These are phyloP conservation scores for Ptilonorhynchus violaceus DNA, from an alignment of 2,113 vertebrate species.

Conservation along the genomic window DNA sequence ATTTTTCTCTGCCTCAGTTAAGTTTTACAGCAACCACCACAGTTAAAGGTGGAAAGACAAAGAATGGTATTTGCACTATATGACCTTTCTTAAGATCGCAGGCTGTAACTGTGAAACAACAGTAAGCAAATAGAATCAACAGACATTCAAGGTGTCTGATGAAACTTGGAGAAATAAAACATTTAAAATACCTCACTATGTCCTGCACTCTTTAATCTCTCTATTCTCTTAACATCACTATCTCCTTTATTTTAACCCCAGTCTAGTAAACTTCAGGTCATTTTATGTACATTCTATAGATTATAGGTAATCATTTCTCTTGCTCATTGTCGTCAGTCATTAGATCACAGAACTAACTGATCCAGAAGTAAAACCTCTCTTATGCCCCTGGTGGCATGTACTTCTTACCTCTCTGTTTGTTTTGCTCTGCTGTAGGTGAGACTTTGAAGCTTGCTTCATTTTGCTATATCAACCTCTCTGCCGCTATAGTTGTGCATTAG, in stretches of 20 bases:
- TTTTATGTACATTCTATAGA: constrained; percentile 7
- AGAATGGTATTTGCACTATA: background rate
- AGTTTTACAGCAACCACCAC: background rate
- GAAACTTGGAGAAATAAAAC: background rate
- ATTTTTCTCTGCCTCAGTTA: background rate
- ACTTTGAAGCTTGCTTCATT: constrained; percentile 45
- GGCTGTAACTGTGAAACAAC: background rate
- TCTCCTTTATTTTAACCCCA: constrained; percentile 13
- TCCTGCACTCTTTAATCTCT: constrained; percentile 30
- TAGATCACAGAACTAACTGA: background rate
- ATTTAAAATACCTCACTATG: background rate
- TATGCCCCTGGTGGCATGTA: background rate
- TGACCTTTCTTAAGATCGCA: background rate
- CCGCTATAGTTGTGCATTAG: constrained; percentile 69
- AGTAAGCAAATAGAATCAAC: background rate
- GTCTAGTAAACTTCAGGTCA: background rate
- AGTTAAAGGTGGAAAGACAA: background rate
- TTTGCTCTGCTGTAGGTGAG: constrained; percentile 67
- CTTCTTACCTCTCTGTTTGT: constrained; percentile 47
- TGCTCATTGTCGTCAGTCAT: constrained; percentile 11
- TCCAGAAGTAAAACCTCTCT: background rate
- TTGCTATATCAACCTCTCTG: constrained; percentile 66
- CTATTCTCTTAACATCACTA: constrained; percentile 21
- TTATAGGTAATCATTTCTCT: constrained; percentile 33
- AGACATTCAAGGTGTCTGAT: background rate